Evolutionary conservation across 2,797 vertebrate genomes (phyloP), one percentile per base, ranked within the genome.

Genomic region (Acipenser oxyrinchus): DNA sequence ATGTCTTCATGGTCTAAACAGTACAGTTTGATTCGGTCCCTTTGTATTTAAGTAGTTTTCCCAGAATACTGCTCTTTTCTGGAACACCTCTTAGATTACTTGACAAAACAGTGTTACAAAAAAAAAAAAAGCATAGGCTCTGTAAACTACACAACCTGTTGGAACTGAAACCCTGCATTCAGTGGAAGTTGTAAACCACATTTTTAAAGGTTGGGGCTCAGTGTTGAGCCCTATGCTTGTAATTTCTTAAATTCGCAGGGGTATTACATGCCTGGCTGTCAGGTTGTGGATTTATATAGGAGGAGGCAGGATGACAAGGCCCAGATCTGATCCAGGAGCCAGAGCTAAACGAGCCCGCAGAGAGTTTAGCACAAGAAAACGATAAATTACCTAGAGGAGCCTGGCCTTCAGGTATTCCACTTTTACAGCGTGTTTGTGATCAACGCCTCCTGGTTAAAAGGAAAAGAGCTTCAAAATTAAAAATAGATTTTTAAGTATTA

Each of bases 361-460:
- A 67, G 65, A 23, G 48, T n/a, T n/a, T 13, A 4, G 53, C 12
- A 8, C 15, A 66, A 62, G 70, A 70, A 49, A 73, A 60, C 61
- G 2, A 59, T 69, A 72, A 72, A 69, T 69, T 59, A 69, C 48
- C 7, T 66, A 69, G 69, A 64, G 68, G 79, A 78, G 74, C 72
- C 77, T 69, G 65, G 64, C 62, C 68, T 12, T 58, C 55, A 58
- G 55, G 6, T 58, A 58, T 58, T 58, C 55, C 13, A 74, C 75
- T 77, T 80, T 77, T 69, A 60, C 66, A 71, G 73, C 72, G 66
- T 68, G 74, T 83, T 85, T 85, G 81, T 77, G 82, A 85, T 86
- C 23, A 37, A 37, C 23, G 23, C 23, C 15, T 18, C 15, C 15
- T 18, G 15, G 15, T 18, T 18, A 18, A 18, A 18, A 18, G 15